phyloP scores from a whole-genome alignment of 2,888 invertebrate species.

The Rhogogaster chlorosoma region DNA sequence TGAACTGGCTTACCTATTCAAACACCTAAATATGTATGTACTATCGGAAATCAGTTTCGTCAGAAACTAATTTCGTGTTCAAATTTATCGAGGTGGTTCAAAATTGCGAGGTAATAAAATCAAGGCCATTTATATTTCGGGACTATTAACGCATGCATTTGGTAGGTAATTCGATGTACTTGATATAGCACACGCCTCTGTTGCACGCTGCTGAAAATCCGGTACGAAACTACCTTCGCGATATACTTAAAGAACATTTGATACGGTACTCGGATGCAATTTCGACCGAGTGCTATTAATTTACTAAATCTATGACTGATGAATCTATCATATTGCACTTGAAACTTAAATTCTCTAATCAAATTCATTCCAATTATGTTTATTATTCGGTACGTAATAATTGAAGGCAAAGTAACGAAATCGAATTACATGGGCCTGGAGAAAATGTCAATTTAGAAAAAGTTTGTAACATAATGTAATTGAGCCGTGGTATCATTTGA shows the following conservation, averaged over 20 bases:
- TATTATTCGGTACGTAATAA: too few species aligned
- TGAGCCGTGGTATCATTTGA: neutral
- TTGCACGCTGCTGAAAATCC: neutral
- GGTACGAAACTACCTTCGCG: neutral
- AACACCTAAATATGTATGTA: neutral
- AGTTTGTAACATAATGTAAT: neutral
- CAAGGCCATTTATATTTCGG: neutral
- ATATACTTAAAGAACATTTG: neutral
- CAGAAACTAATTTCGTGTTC: neutral
- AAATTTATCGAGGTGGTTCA: neutral
- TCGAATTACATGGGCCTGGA: too few species aligned
- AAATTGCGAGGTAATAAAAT: neutral
- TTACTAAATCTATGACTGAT: neutral
- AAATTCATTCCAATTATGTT: too few species aligned
- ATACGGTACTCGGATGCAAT: neutral
- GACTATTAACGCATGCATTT: slow-evolving; percentile 22
- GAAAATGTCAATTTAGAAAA: neutral
- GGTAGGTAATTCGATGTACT: neutral
- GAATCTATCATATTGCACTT: neutral
- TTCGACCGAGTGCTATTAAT: neutral
- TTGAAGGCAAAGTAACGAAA: too few species aligned
- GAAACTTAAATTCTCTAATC: too few species aligned
- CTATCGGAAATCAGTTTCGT: neutral
- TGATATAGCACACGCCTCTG: neutral
- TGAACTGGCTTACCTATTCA: neutral